phyloP scores from a whole-genome alignment of 1,140 invertebrate genomes.

The Kradibia gibbosae region DNA sequence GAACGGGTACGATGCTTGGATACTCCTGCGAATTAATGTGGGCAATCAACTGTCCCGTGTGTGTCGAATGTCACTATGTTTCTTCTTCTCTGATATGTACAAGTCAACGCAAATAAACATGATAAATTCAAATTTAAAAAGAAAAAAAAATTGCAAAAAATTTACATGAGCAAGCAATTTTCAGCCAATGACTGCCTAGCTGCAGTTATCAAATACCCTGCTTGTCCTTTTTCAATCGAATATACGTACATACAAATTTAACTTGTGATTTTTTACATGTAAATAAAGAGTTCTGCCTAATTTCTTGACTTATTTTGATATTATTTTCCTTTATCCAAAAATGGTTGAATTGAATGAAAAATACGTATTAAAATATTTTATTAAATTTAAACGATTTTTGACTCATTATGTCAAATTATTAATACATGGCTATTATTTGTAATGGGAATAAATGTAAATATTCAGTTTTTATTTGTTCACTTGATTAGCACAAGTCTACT shows the following conservation, averaged over 20 bases:
- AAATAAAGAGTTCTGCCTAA: conserved; percentile 64
- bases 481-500: no score
- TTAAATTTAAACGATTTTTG: no score
- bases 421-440: no score
- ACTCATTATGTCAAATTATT: no score
- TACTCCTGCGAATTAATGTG: background rate
- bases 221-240: conserved; percentile 24
- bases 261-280: conserved; percentile 67
- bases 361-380: no score
- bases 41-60: background rate
- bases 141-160: background rate
- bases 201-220: background rate
- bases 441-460: no score
- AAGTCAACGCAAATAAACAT: background rate
- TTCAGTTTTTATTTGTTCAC: no score
- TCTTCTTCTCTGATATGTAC: background rate
- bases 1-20: background rate
- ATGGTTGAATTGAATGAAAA: no score
- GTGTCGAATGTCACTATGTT: background rate
- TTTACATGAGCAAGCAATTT: background rate
- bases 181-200: background rate
- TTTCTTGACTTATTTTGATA: background rate
- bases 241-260: no score
- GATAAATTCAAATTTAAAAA: background rate
- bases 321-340: background rate